Conservation (phyloP, 2,888 invertebrate species). For the Dryocosmus kuriphilus region DNA sequence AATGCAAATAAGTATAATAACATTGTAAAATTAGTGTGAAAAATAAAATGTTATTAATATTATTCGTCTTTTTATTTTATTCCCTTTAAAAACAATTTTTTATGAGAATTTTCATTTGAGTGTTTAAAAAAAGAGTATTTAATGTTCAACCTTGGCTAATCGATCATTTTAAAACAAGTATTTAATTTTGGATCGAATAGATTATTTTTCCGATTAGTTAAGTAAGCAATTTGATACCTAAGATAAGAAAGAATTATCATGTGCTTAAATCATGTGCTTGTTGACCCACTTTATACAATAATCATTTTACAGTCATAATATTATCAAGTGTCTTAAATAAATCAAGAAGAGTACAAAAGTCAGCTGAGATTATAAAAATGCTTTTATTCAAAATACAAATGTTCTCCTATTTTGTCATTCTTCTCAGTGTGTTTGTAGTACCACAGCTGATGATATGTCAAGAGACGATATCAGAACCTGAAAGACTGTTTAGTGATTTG, state of each 20-base stretch:
- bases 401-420: too few species aligned
- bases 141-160: too few species aligned
- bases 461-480: not conserved
- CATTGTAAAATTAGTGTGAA: not conserved
- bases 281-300: too few species aligned
- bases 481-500: not conserved
- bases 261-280: not conserved
- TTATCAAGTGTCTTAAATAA: not conserved
- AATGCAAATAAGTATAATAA: not conserved
- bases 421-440: not conserved
- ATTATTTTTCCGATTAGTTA: not conserved
- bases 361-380: not conserved
- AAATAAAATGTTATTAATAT: not conserved
- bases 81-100: not conserved
- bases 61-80: not conserved
- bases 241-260: too few species aligned
- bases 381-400: not conserved
- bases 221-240: not conserved
- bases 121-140: too few species aligned
- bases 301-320: too few species aligned
- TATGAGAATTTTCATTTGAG: too few species aligned
- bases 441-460: not conserved
- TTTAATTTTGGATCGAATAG: not conserved
- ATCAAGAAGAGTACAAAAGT: not conserved
- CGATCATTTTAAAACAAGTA: not conserved